Base-by-base conservation (phyloP, 2,888 invertebrate genomes). In the Amphipyra berbera region DNA sequence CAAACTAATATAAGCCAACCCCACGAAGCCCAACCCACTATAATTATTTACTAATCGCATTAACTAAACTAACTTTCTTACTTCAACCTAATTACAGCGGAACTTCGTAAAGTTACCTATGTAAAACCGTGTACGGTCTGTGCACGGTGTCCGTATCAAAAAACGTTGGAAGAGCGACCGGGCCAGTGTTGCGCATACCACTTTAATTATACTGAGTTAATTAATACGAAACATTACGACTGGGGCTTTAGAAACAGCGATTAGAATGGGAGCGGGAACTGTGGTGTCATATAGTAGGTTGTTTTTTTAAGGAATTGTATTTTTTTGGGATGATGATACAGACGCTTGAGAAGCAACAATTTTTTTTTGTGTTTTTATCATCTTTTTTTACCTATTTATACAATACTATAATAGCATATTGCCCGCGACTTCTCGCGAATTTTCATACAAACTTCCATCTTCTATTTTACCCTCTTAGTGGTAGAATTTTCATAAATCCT, bases 201-300 rank as follows among this genome's bases (percentile, higher is more conserved):
- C 88, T 89, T 91, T 90, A 91, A 94, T 94, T 95, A 94, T 91
- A 88, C 92, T 50, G 85, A 92, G 79, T 79, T 79, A 92, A 92
- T 92, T 92, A 92, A 92, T 92, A 91, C 90, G 90, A 91, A 92
- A 90, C 92, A 90, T 92, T 79, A 79, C 68, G 68, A 66, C 58
- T 75, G 61, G 58, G 85, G 90, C 89, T 74, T 73, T 46, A 40
- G 71, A 82, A 78, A 14, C 0, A 45, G 81, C 80, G 80, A 40
- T 8, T 14, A 9, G 0, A 35, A 3, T 21, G 1, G n/a, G n/a
- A 44, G 13, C 6, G 21, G 12, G 6, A 40, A 27, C n/a, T 1
- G 7, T 30, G 30, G 30, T 4, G 7, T 30, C 7, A 7, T 30
- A 6, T 30, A 5, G 27, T 30, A 21, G 21, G 21, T 21, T 21